A percentile compares a stretch with the other conserved stretches of the same genome.
These are phyloP conservation scores for Caenorhabditis sp. DNA, from an alignment of 2,888 invertebrate genomes.

Conservation along the genomic window DNA sequence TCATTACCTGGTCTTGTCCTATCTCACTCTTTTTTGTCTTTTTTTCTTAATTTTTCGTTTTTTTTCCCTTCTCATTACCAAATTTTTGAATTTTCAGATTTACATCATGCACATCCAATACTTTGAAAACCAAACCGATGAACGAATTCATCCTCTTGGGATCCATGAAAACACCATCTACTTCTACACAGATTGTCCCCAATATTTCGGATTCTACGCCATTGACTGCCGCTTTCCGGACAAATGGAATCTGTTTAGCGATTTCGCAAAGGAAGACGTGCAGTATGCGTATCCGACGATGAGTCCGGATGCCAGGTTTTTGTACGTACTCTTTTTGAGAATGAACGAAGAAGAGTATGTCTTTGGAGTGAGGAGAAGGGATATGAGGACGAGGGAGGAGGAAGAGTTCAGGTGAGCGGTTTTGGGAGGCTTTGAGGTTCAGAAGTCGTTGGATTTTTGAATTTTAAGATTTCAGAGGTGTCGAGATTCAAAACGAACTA, in stretches of 20 bases:
- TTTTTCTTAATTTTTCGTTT: background rate
- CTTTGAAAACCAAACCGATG: conserved; percentile 14
- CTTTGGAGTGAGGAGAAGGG: conserved; percentile 17
- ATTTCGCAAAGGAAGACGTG: background rate
- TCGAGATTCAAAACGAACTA: background rate
- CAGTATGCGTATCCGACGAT: conserved; percentile 19
- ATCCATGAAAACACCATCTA: background rate
- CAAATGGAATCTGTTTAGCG: conserved; percentile 25
- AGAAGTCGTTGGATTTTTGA: no score
- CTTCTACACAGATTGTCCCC: background rate
- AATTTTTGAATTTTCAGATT: background rate
- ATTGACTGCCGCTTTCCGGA: conserved; percentile 38
- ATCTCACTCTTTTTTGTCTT: background rate
- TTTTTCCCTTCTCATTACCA: background rate
- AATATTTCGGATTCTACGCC: conserved; percentile 9
- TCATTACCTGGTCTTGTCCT: no score
- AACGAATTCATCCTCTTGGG: conserved; percentile 25
- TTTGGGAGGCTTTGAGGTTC: background rate
- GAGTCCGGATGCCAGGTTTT: background rate
- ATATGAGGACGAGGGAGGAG: background rate
- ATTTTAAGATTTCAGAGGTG: background rate
- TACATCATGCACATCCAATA: conserved; percentile 40
- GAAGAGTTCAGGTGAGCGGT: conserved; percentile 19
- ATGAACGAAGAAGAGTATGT: background rate
- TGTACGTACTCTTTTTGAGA: conserved; percentile 35